Evolutionary conservation across 2,797 vertebrate species (phyloP), one percentile per base, ranked within the genome.

Genomic region (Sciaenops ocellatus): DNA sequence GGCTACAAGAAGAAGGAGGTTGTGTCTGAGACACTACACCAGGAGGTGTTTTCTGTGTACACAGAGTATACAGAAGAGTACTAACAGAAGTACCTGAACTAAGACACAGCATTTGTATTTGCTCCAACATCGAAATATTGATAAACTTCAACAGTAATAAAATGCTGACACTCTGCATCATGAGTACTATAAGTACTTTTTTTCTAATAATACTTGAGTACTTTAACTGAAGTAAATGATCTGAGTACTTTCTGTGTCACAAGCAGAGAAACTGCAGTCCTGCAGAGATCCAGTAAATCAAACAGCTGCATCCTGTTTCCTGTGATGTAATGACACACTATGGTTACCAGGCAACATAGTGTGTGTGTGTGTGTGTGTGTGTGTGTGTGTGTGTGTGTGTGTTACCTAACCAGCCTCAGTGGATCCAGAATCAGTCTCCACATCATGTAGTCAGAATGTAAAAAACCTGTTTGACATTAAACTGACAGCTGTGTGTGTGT

Each of bases 321-420:
- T 59, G 96, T 50, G 22, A 26, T 51, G 57, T 72, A 41, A 63
- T 63, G 42, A 63, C 42, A 47, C 61, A 28, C 61, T 47, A 44
- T 64, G 62, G 62, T 48, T 48, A 54, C 70, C 70, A 44, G 30
- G 70, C 70, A 73, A 63, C 70, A 54, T 41, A 22, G 61, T 63
- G 61, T 63, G 57, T 60, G 34, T 16, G 59, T 42, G 34, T 16
- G 38, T 63, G 42, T 63, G 61, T 28, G 42, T 17, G 57, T 50
- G 44, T 30, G 44, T 30, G 41, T 47, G 63, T 50, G 63, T 67
- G 48, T 52, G 64, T 48, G 62, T 30, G 41, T 60, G 59, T 56
- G 26, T 60, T 71, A 57, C 57, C 30, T 47, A 69, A 69, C 54
- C 42, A 34, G 46, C 26, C 69, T 28, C 57, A 61, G 56, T 52